Conservation (phyloP, 2,888 invertebrate genomes). For the Ichneumoninae sp. region DNA sequence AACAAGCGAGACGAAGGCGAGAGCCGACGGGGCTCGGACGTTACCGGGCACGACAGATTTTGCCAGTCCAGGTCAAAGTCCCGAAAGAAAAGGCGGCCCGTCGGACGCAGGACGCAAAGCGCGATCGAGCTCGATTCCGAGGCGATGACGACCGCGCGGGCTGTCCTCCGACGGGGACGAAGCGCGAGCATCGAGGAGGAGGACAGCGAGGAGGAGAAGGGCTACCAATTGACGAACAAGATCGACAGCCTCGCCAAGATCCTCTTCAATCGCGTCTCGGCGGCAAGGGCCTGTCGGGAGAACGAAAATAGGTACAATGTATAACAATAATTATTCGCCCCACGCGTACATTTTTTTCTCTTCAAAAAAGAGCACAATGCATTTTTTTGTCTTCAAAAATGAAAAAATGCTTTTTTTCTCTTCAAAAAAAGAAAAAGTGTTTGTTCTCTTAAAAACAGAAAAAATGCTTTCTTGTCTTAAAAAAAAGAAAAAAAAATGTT, state of each 20-base stretch:
- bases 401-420: neutral
- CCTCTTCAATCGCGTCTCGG: constrained; percentile 86
- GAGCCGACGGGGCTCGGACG: constrained; percentile 85
- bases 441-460: neutral
- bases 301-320: constrained; percentile 69
- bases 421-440: neutral
- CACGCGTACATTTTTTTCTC: neutral
- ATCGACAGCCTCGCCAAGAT: constrained; percentile 91
- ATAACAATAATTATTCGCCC: neutral
- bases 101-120: constrained; percentile 81
- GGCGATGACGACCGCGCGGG: constrained; percentile 79
- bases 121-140: constrained; percentile 82
- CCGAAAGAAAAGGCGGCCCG: constrained; percentile 80
- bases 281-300: constrained; percentile 80
- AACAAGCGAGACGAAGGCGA: constrained; percentile 86
- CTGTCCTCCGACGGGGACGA: constrained; percentile 84
- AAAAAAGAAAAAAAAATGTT: too few species aligned
- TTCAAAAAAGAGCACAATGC: neutral
- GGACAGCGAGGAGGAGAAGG: constrained; percentile 85
- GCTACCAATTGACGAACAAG: constrained; percentile 89
- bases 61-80: constrained; percentile 88
- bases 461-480: neutral
- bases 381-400: too few species aligned
- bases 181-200: constrained; percentile 89
- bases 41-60: constrained; percentile 93